Percentiles rank a stretch among this genome's conserved stretches.
Conservation (phyloP, 2,888 invertebrate genomes). For the Cremastinae sp. region DNA sequence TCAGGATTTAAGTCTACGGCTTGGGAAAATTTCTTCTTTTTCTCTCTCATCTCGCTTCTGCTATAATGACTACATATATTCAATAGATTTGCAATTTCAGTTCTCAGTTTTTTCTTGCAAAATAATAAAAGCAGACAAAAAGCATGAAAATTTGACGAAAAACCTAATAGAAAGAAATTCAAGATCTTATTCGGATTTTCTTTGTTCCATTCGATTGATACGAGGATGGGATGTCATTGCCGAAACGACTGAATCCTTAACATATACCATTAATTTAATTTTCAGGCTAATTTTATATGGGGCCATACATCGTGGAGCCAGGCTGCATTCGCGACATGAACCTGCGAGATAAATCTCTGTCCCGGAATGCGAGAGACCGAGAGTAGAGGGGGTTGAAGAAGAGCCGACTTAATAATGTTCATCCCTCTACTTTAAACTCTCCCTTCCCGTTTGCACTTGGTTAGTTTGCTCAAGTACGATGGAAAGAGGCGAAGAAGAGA, state of each 20-base stretch:
- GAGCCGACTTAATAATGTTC: slow-evolving; percentile 55
- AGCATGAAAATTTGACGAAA: too few relatives aligned
- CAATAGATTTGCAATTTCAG: too few relatives aligned
- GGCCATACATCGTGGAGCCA: slow-evolving; percentile 3
- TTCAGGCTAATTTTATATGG: slow-evolving; percentile 32
- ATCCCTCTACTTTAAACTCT: slow-evolving; percentile 49
- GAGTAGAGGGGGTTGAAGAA: slow-evolving; percentile 8
- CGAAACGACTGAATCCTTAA: neutral
- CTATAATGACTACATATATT: too few relatives aligned
- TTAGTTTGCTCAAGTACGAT: slow-evolving; percentile 49
- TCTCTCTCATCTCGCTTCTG: neutral
- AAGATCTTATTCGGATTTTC: too few relatives aligned
- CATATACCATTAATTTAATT: slow-evolving; percentile 10
- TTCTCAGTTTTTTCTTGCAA: too few relatives aligned
- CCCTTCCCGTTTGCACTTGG: slow-evolving; percentile 37
- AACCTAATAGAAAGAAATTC: too few relatives aligned
- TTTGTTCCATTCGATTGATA: too few relatives aligned
- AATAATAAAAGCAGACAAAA: too few relatives aligned
- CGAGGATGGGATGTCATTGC: neutral
- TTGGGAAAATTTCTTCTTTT: slow-evolving; percentile 2
- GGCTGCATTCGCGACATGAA: slow-evolving; percentile 3
- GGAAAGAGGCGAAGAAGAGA: neutral
- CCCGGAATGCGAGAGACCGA: slow-evolving; percentile 25
- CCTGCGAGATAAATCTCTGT: slow-evolving; percentile 41
- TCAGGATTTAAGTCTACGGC: neutral